These are phyloP conservation scores for Sinocyclocheilus anshuiensis DNA, from an alignment of 2,113 vertebrate species.

Conservation along the genomic window DNA sequence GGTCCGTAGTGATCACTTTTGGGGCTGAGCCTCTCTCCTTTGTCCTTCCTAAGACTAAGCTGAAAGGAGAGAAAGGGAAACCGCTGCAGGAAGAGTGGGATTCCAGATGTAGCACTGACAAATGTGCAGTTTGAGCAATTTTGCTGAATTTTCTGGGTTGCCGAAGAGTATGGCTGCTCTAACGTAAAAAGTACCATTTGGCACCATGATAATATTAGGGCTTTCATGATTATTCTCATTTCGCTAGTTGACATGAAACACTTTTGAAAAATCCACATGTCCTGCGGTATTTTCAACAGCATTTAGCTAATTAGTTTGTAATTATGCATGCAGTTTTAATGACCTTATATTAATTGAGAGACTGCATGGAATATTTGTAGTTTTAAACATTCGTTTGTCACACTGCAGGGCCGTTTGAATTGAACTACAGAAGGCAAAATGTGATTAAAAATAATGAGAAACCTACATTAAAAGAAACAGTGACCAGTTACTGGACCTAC, in stretches of 20 bases:
- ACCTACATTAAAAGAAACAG: not conserved
- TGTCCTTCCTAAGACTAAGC: constrained; percentile 35
- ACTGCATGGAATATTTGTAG: constrained; percentile 7
- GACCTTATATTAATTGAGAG: constrained; percentile 16
- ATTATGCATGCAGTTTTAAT: constrained; percentile 25
- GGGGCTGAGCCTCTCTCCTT: constrained; percentile 21
- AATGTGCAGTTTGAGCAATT: not conserved
- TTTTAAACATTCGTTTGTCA: constrained; percentile 15
- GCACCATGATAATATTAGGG: not conserved
- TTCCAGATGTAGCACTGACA: not conserved
- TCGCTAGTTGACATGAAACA: constrained; percentile 8
- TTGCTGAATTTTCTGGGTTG: not conserved
- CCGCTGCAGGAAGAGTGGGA: not conserved
- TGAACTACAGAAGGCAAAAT: constrained; percentile 3
- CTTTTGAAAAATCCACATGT: constrained; percentile 9
- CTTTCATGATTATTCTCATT: constrained; percentile 9
- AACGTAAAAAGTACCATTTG: not conserved
- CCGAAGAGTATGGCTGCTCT: too few relatives aligned
- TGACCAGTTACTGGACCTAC: not conserved
- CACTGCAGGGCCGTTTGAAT: constrained; percentile 4
- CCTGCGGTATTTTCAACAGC: constrained; percentile 6
- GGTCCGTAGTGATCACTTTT: constrained; percentile 53
- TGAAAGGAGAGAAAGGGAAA: not conserved
- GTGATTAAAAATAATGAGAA: constrained; percentile 2
- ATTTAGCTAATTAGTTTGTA: constrained; percentile 26